Evolutionary conservation across 35 echinoderm and acorn worm genomes (phyloP), one percentile per base, ranked within the genome.

Genomic region (Heliocidaris erythrogramma): DNA sequence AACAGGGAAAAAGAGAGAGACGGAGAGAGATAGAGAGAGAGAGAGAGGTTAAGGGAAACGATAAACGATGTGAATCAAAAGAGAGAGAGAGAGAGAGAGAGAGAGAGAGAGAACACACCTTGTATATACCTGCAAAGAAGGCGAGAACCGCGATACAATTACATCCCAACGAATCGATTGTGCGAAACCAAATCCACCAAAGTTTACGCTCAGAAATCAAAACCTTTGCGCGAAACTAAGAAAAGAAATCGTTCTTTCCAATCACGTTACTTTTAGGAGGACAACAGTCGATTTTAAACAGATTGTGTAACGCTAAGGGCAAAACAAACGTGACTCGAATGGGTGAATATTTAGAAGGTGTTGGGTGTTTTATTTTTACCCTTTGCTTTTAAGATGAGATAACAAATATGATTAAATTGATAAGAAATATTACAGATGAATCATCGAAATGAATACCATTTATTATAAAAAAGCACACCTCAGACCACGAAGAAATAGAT

Each of bases 251-350:
- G 21, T 78, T 78, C 65, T 8, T 78, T 78, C 7, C 1, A 27
- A 24, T 21, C 65, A 78, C 18, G 65, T 18, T n/a, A 78, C 65
- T 78, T 78, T 78, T 27, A 78, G 65, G 65, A 78, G 65, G 65
- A 18, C 65, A 78, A 4, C 65, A n/a, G 65, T 78, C 65, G 65
- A 78, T 78, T 78, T 78, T 78, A 78, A 78, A 78, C 65, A 78
- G 65, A 78, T 78, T 78, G 65, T 78, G 65, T 78, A 78, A 78
- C 65, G 65, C 65, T 24, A 78, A 78, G 65, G 65, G 65, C 65
- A 24, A 29, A 78, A 78, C 21, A 21, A 78, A 78, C 27, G 7
- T 24, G 65, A 78, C 4, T 18, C 65, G 17, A 78, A 78, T 18
- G 21, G 65, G 14, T 78, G 65, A 78, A 7, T 78, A 18, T n/a